Evolutionary conservation across 1,140 invertebrate species (phyloP).

Genomic region (Trichonephila inaurata): DNA sequence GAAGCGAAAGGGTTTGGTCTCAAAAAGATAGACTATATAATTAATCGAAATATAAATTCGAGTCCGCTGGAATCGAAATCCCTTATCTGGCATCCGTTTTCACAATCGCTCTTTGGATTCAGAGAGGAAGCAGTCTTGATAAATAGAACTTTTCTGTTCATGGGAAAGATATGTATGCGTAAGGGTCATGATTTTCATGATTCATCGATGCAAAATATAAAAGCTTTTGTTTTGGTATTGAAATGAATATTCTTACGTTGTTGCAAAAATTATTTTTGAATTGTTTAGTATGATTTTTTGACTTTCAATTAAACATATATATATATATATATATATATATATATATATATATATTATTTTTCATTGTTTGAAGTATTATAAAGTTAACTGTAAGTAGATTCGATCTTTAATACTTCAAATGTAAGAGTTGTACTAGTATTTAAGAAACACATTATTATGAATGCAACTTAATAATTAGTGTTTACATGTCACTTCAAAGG

Average conservation of each 20-base stretch:
- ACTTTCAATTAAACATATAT: too few relatives aligned
- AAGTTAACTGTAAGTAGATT: too few relatives aligned
- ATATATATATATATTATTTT: too few relatives aligned
- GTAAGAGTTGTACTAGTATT: too few relatives aligned
- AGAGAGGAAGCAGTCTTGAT: neutral
- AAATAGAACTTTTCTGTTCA: neutral
- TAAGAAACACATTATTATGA: too few relatives aligned
- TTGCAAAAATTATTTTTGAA: too few relatives aligned
- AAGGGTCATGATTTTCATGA: neutral
- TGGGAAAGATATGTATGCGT: neutral
- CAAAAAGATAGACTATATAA: conserved; percentile 65
- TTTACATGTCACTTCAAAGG: too few relatives aligned
- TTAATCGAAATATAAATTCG: conserved; percentile 73
- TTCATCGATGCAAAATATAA: neutral
- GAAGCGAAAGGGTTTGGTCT: neutral
- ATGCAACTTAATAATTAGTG: too few relatives aligned
- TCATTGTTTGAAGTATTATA: too few relatives aligned
- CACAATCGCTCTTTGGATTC: neutral
- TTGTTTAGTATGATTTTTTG: too few relatives aligned
- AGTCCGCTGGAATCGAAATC: conserved; percentile 39
- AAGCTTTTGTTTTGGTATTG: neutral
- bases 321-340: too few relatives aligned
- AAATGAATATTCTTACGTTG: neutral
- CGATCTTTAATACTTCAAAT: too few relatives aligned
- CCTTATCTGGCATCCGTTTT: conserved; percentile 61